Base-by-base conservation (phyloP, 2,797 vertebrate species). In the Fistularia commersonii region DNA sequence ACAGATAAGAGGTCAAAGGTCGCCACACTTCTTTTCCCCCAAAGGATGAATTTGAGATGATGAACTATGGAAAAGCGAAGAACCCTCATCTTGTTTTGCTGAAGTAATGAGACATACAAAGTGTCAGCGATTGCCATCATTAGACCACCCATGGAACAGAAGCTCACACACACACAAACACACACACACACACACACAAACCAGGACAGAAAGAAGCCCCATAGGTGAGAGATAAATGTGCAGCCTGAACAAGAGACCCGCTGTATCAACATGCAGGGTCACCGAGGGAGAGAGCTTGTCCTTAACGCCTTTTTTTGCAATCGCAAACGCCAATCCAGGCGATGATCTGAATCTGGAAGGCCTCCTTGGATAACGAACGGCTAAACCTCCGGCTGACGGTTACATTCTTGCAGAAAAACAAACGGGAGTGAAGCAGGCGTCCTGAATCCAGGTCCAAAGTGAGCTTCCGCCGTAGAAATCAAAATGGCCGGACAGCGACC, bases 131-230 rank as follows among this genome's bases (percentile, higher is more conserved):
- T 54, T 57, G 37, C 41, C 52, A 47, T 49, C 41, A 32, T 58
- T 42, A 57, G 69, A 74, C 69, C 76, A 75, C 68, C 68, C 65
- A 69, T 54, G 36, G 32, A 52, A 72, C 32, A 59, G 15, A 61
- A 51, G 61, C 23, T 44, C 37, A 38, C 23, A 42, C 23, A 47
- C 37, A 38, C 23, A 42, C 14, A 55, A n/a, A 42, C 36, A 31
- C 41, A 64, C 10, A 39, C 13, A 31, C 56, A 55, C 39, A 48
- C 12, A 50, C n/a, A 55, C 1, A 66, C 35, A 74, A 55, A 45
- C 33, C 47, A 43, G 59, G 35, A 61, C 65, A 77, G 34, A 63
- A 66, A 68, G n/a, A 23, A 23, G 23, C 23, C 23, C 43, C 41
- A 23, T 57, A 53, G 61, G 33, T 61, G 51, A 51, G 54, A 57